Evolutionary conservation across 2,888 invertebrate species (phyloP).

Genomic region (Andrena flavipes): DNA sequence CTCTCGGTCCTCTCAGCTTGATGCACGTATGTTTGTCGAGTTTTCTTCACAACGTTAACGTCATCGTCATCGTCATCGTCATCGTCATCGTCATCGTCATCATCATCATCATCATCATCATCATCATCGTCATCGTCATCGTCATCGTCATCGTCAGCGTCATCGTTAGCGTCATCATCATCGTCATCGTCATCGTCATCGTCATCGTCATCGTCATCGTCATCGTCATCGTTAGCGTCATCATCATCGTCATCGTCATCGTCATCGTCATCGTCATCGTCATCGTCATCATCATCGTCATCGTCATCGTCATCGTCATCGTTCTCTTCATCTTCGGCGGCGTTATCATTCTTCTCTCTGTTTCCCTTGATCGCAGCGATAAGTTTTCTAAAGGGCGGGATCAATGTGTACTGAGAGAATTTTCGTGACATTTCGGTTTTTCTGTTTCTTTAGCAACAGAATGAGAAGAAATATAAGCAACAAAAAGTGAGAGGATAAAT

Average conservation of each 20-base stretch:
- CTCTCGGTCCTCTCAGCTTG: background rate
- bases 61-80: background rate
- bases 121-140: conserved; percentile 31
- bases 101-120: no score
- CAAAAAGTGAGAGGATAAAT: no score
- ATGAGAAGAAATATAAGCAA: no score
- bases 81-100: conserved; percentile 36
- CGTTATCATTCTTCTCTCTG: background rate
- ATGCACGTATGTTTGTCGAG: background rate
- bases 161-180: no score
- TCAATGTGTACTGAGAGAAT: no score
- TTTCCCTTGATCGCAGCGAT: conserved; percentile 14
- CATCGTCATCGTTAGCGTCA: background rate
- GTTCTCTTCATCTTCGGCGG: conserved; percentile 33
- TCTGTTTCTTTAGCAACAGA: no score
- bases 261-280: background rate
- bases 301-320: conserved; percentile 7
- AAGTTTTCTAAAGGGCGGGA: background rate
- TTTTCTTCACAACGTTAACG: background rate
- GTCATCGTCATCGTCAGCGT: conserved; percentile 28
- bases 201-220: conserved; percentile 31
- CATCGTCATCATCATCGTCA: background rate
- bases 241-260: no score
- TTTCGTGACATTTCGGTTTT: no score
- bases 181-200: conserved; percentile 33